Evolutionary conservation across 2,888 invertebrate species (phyloP).

Genomic region (Drosophila atripex): DNA sequence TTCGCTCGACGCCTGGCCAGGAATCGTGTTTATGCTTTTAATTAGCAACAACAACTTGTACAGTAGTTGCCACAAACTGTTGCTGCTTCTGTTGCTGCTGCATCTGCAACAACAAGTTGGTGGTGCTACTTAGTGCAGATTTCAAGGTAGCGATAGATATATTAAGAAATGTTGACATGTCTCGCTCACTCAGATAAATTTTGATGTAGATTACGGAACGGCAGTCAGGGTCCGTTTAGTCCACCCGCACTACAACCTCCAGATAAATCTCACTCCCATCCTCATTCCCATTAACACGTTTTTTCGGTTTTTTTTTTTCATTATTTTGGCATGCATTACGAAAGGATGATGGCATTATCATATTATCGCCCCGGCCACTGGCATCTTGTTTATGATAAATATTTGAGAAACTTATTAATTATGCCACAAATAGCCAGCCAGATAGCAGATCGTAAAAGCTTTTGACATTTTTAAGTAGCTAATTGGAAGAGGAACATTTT

Average conservation of each 20-base stretch:
- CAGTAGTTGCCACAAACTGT: conserved; percentile 60
- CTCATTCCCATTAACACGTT: conserved; percentile 67
- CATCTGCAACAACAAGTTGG: conserved; percentile 47
- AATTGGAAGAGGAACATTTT: conserved; percentile 58
- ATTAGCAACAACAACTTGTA: conserved; percentile 80
- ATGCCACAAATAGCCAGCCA: conserved; percentile 70
- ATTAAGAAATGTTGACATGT: conserved; percentile 79
- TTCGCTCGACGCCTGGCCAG: conserved; percentile 69
- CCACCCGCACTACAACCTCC: conserved; percentile 29
- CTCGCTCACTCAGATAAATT: conserved; percentile 77
- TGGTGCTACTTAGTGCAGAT: conserved; percentile 75
- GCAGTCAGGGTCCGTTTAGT: conserved; percentile 40
- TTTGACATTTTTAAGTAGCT: conserved; percentile 63
- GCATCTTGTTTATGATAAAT: conserved; percentile 74
- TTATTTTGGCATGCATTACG: conserved; percentile 51
- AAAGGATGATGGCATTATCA: conserved; percentile 66
- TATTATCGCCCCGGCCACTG: conserved; percentile 57
- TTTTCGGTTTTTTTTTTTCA: conserved; percentile 47
- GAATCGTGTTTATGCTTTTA: conserved; percentile 81
- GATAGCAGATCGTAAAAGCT: conserved; percentile 25
- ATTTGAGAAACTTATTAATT: conserved; percentile 75
- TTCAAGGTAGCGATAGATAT: conserved; percentile 77
- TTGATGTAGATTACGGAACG: conserved; percentile 70
- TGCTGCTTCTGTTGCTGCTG: conserved; percentile 27
- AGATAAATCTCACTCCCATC: conserved; percentile 45